Conservation (phyloP, 2,797 vertebrate species). For the Sphaeramia orbicularis region DNA sequence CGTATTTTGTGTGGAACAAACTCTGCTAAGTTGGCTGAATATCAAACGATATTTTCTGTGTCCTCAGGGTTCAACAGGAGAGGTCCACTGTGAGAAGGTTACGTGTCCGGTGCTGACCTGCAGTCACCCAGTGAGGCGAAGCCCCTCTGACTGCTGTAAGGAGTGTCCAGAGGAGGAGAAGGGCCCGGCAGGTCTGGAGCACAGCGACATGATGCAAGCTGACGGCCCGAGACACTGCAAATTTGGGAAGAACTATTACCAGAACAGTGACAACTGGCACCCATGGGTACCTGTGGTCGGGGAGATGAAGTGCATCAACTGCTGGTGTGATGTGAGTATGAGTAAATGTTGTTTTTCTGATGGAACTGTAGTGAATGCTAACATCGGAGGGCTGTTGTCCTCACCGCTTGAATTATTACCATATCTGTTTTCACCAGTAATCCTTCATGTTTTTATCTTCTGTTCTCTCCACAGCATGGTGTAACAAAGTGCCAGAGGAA, state of each 20-base stretch:
- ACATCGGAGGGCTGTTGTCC: neutral
- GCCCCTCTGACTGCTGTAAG: conserved; percentile 95
- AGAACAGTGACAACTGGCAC: conserved; percentile 96
- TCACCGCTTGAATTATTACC: neutral
- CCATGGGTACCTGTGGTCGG: conserved; percentile 92
- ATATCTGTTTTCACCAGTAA: neutral
- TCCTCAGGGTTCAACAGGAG: conserved; percentile 90
- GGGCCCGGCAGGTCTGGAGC: conserved; percentile 70
- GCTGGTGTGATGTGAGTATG: conserved; percentile 94
- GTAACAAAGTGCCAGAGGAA: conserved; percentile 95
- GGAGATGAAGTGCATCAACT: conserved; percentile 98
- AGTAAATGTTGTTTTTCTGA: neutral
- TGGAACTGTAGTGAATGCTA: neutral
- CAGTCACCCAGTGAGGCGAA: conserved; percentile 90
- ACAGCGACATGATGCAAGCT: conserved; percentile 93
- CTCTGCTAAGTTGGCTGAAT: conserved; percentile 2
- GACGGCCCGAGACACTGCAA: conserved; percentile 92
- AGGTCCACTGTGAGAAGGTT: conserved; percentile 97
- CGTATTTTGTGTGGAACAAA: conserved; percentile 45
- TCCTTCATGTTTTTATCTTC: neutral
- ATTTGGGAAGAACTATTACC: conserved; percentile 94
- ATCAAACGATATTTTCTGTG: neutral
- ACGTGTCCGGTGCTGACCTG: conserved; percentile 92
- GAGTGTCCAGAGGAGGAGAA: conserved; percentile 89
- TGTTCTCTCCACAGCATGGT: conserved; percentile 85